A percentile compares a stretch with the other conserved stretches of the same genome.
Evolutionary conservation across 2,113 vertebrate species (phyloP).

Genomic region (Labeo rohita): DNA sequence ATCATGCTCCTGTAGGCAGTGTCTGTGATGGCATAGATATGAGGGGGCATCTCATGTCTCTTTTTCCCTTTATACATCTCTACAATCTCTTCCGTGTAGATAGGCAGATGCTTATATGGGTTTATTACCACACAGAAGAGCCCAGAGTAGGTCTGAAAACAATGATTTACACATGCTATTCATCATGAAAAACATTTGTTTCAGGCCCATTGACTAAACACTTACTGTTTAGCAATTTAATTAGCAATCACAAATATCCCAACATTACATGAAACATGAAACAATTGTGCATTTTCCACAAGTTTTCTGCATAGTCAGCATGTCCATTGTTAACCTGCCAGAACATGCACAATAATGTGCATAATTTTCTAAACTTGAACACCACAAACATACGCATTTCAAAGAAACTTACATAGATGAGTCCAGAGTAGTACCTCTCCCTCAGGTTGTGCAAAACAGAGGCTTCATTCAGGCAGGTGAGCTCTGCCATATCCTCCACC

Average conservation of each 20-base stretch:
- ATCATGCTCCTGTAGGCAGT: constrained; percentile 91
- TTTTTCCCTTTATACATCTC: constrained; percentile 94
- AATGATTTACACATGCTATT: not conserved
- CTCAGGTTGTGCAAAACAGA: constrained; percentile 83
- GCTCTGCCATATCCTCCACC: constrained; percentile 85
- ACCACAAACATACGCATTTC: not conserved
- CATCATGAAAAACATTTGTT: not conserved
- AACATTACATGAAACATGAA: not conserved
- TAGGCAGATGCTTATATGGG: constrained; percentile 89
- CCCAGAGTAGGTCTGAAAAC: constrained; percentile 85
- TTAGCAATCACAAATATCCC: not conserved
- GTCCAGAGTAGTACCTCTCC: constrained; percentile 81
- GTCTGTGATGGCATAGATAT: constrained; percentile 91
- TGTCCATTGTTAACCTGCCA: not conserved
- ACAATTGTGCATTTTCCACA: not conserved
- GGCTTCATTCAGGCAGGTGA: constrained; percentile 82
- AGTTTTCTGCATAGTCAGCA: not conserved
- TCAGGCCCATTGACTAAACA: not conserved
- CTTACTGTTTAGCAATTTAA: not conserved
- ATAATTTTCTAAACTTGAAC: not conserved
- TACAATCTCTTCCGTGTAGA: constrained; percentile 88
- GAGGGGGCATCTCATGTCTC: constrained; percentile 89
- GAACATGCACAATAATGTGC: not conserved
- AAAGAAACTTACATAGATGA: constrained; percentile 77
- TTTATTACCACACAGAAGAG: constrained; percentile 94